phyloP scores from a whole-genome alignment of 1,140 invertebrate species.

The Batillaria attramentaria region DNA sequence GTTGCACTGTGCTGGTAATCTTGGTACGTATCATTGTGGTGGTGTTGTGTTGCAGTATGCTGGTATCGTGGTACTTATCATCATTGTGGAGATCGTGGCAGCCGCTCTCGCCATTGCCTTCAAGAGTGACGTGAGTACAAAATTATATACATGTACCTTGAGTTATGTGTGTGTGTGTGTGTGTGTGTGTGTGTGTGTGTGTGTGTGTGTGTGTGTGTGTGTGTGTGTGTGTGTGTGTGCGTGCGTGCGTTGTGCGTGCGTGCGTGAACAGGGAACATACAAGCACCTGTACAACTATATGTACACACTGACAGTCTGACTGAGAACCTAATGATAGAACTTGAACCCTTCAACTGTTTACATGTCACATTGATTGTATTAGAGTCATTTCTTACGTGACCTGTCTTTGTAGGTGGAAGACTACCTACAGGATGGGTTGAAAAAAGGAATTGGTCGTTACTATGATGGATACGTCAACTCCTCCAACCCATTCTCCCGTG shows the following conservation, averaged over 20 bases:
- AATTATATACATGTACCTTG: too few relatives aligned
- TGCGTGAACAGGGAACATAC: too few relatives aligned
- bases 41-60: conserved; percentile 74
- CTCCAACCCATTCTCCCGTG: conserved; percentile 39
- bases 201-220: background rate
- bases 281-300: background rate
- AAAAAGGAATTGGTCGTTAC: conserved; percentile 35
- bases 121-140: conserved; percentile 78
- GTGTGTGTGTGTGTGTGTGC: background rate
- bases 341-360: background rate
- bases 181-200: conserved; percentile 17
- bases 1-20: too few relatives aligned
- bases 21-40: too few relatives aligned
- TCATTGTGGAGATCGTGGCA: conserved; percentile 80
- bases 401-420: conserved; percentile 37
- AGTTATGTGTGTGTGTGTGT: conserved; percentile 19
- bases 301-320: too few relatives aligned
- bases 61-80: conserved; percentile 79
- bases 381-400: background rate
- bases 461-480: conserved; percentile 48
- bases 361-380: background rate
- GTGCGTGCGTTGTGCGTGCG: background rate
- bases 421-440: conserved; percentile 47
- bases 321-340: background rate
- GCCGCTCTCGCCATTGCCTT: conserved; percentile 82